Evolutionary conservation across 2,888 invertebrate genomes (phyloP).

Genomic region (Epinotia ramella): DNA sequence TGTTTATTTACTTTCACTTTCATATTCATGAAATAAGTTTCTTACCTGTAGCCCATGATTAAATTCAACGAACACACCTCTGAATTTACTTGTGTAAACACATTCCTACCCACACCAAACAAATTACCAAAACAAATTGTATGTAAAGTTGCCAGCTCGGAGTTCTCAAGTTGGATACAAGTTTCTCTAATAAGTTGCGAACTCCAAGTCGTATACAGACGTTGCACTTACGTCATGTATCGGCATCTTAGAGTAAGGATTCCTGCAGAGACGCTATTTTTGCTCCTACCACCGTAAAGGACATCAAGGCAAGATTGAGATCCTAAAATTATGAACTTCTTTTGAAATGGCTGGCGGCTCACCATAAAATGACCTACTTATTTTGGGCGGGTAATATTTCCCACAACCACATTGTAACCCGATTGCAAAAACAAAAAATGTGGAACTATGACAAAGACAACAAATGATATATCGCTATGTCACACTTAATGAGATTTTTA

Average conservation of each 20-base stretch:
- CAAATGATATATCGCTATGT: no score
- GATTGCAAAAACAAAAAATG: no score
- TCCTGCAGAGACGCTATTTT: no score
- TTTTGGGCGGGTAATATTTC: no score
- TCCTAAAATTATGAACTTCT: no score
- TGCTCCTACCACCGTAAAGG: no score
- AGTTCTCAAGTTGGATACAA: slow-evolving; percentile 32
- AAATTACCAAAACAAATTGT: slow-evolving; percentile 39
- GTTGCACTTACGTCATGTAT: slow-evolving; percentile 1
- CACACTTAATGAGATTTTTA: no score
- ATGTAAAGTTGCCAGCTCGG: slow-evolving; percentile 25
- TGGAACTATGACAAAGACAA: no score
- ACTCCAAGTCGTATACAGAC: slow-evolving; percentile 6
- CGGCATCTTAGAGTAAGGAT: not conserved
- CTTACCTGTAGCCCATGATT: slow-evolving; percentile 11
- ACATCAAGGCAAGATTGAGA: no score
- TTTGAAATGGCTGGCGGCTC: no score
- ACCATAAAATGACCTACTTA: no score
- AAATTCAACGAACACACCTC: slow-evolving; percentile 14
- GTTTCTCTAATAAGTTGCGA: slow-evolving; percentile 15
- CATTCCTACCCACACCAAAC: slow-evolving; percentile 10
- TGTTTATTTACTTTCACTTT: slow-evolving; percentile 15
- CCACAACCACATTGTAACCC: no score
- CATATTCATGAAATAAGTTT: slow-evolving; percentile 22
- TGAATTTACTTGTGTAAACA: slow-evolving; percentile 27